Conservation (phyloP, 2,797 vertebrate genomes). For the Hylomyscus alleni region DNA sequence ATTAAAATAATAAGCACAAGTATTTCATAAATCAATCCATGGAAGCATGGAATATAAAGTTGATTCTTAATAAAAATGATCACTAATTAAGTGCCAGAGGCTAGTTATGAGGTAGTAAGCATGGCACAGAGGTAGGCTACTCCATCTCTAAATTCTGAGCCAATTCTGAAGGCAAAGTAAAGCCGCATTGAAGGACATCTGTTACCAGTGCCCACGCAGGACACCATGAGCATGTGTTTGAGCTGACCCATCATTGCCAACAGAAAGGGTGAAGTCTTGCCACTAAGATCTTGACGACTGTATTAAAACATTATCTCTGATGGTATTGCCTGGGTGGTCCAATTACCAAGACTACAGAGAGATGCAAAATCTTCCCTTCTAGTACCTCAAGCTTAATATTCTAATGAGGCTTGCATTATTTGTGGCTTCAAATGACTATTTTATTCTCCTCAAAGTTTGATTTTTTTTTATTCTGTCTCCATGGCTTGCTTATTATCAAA, state of each 20-base stretch:
- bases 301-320: constrained; percentile 36
- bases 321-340: not conserved
- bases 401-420: not conserved
- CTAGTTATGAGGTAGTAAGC: constrained; percentile 42
- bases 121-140: not conserved
- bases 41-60: constrained; percentile 29
- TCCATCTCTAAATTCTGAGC: not conserved
- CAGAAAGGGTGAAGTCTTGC: constrained; percentile 44
- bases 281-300: not conserved
- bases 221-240: not conserved
- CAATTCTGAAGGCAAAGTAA: constrained; percentile 18
- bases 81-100: constrained; percentile 34
- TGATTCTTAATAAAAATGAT: constrained; percentile 36
- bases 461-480: constrained; percentile 64
- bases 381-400: constrained; percentile 51
- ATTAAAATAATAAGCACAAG: constrained; percentile 10
- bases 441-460: constrained; percentile 39
- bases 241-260: not conserved
- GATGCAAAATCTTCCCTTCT: constrained; percentile 12
- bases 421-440: constrained; percentile 43
- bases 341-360: constrained; percentile 60
- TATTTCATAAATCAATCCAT: constrained; percentile 36
- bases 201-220: not conserved
- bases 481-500: constrained; percentile 54
- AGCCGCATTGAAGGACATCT: not conserved